Conservation (phyloP, 2,888 invertebrate species). For the Erpobdella octoculata region DNA sequence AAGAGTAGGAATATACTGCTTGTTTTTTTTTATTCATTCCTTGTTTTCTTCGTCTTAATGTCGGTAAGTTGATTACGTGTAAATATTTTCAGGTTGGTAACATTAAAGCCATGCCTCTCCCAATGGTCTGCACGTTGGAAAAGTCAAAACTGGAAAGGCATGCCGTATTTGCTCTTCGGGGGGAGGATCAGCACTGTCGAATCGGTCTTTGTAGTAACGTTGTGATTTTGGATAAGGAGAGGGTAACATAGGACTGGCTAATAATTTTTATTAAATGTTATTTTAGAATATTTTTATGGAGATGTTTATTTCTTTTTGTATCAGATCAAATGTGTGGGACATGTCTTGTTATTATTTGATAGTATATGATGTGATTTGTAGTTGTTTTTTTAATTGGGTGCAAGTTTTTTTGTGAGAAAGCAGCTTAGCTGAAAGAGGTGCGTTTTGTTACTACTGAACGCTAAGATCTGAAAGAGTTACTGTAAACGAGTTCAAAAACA, state of each 20-base stretch:
- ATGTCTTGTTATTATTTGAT: neutral
- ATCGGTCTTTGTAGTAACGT: slow-evolving; percentile 9
- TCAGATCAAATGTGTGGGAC: neutral
- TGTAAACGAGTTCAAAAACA: no score
- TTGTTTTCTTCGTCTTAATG: neutral
- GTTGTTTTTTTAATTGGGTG: no score
- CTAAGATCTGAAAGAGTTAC: no score
- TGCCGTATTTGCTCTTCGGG: neutral
- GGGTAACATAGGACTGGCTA: neutral
- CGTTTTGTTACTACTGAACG: no score
- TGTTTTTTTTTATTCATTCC: neutral
- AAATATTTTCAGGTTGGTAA: slow-evolving; percentile 3
- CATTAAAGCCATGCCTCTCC: slow-evolving; percentile 10
- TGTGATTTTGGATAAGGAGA: neutral
- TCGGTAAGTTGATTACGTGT: neutral
- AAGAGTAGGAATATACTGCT: neutral
- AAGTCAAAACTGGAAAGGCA: slow-evolving; percentile 15
- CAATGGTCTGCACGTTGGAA: slow-evolving; percentile 5
- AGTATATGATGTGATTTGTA: no score
- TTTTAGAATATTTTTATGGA: neutral
- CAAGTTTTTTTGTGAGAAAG: no score
- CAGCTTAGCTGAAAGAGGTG: no score
- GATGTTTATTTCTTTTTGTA: neutral
- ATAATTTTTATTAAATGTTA: slow-evolving; percentile 5
- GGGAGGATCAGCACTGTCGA: slow-evolving; percentile 3